Conservation (phyloP, 2,797 vertebrate species). For the Sandelia bainsii region DNA sequence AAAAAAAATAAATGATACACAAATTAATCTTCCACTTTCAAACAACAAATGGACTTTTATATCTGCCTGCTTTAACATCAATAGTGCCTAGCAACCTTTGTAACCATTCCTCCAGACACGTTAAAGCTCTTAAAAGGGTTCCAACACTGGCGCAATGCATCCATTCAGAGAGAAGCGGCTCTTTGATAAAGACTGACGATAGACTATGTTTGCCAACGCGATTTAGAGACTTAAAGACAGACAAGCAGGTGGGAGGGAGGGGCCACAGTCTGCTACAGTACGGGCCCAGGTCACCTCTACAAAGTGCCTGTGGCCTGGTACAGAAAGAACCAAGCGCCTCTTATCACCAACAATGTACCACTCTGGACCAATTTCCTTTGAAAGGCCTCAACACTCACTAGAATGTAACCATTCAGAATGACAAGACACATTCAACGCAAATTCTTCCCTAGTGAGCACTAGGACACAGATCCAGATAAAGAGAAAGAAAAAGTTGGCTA, state of each 20-base stretch:
- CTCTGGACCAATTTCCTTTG: conserved; percentile 77
- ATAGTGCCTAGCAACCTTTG: conserved; percentile 57
- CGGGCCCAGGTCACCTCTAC: conserved; percentile 74
- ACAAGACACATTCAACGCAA: conserved; percentile 76
- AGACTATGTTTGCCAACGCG: conserved; percentile 78
- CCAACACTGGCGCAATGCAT: conserved; percentile 42
- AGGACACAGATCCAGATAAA: conserved; percentile 77
- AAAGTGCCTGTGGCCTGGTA: conserved; percentile 65
- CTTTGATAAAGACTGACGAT: conserved; percentile 70
- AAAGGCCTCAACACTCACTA: conserved; percentile 70
- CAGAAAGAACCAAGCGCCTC: conserved; percentile 75
- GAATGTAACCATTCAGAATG: conserved; percentile 75
- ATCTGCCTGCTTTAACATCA: conserved; percentile 54
- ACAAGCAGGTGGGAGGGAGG: conserved; percentile 61
- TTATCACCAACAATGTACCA: conserved; percentile 81
- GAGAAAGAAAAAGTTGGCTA: conserved; percentile 62
- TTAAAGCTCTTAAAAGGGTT: conserved; percentile 58
- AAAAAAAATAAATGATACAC: conserved; percentile 48
- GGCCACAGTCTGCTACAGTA: conserved; percentile 55
- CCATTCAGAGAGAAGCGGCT: conserved; percentile 65
- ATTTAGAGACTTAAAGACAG: conserved; percentile 71
- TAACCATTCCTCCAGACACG: conserved; percentile 33
- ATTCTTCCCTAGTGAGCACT: conserved; percentile 71
- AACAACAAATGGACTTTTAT: conserved; percentile 17
- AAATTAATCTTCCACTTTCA: conserved; percentile 44